A percentile compares a stretch with the other conserved stretches of the same genome.
Evolutionary conservation across 2,888 invertebrate genomes (phyloP).

Genomic region (Temnothorax unifasciatus): DNA sequence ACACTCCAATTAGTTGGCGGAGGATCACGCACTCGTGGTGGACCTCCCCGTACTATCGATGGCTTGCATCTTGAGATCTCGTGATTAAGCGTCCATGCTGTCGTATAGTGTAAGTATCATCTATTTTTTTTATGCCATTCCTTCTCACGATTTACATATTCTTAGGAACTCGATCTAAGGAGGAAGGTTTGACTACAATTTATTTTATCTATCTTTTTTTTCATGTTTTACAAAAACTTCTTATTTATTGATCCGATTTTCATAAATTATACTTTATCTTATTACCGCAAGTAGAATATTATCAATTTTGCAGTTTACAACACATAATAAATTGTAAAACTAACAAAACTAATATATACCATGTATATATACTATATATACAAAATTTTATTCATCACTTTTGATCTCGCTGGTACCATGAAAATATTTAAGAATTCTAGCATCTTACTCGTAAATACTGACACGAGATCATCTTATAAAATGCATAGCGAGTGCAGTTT

Average conservation of each 20-base stretch:
- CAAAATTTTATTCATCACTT: background rate
- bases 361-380: background rate
- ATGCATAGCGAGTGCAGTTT: slow-evolving; percentile 2
- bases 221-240: background rate
- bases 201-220: background rate
- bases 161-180: slow-evolving; percentile 12
- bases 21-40: slow-evolving; percentile 25
- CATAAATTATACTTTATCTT: background rate
- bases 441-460: background rate
- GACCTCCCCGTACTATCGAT: slow-evolving; percentile 36
- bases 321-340: background rate
- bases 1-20: slow-evolving; percentile 57
- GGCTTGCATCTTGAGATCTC: slow-evolving; percentile 40
- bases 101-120: slow-evolving; percentile 30
- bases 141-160: slow-evolving; percentile 40
- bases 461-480: background rate
- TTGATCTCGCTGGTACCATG: background rate
- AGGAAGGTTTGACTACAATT: background rate
- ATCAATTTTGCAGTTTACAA: background rate
- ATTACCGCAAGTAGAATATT: background rate
- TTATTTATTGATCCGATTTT: background rate
- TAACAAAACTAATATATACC: background rate
- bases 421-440: background rate
- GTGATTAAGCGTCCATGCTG: slow-evolving; percentile 40
- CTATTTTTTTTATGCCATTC: slow-evolving; percentile 28